Evolutionary conservation across 2,888 invertebrate genomes (phyloP).

Genomic region (Euplexia lucipara): DNA sequence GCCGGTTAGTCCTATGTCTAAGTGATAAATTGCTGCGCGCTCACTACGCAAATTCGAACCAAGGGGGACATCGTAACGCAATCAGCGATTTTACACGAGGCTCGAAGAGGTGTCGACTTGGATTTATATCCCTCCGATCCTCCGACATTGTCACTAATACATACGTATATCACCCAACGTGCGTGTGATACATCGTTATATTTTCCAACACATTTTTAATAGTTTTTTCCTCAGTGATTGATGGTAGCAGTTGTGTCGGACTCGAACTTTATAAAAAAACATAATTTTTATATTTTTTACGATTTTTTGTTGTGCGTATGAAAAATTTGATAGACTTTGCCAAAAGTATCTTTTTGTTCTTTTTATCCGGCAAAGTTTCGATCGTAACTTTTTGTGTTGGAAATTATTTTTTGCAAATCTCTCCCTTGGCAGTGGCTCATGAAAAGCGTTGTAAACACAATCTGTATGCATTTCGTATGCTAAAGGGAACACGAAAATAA

Average conservation of each 20-base stretch:
- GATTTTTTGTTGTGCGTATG: slow-evolving; percentile 31
- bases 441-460: slow-evolving; percentile 50
- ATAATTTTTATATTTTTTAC: slow-evolving; percentile 11
- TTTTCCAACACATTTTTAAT: slow-evolving; percentile 45
- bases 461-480: slow-evolving; percentile 50
- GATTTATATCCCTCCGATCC: slow-evolving; percentile 75
- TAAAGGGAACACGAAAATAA: slow-evolving; percentile 61
- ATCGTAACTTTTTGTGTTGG: slow-evolving; percentile 41
- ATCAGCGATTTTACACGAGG: slow-evolving; percentile 86
- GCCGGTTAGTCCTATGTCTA: slow-evolving; percentile 86
- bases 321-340: slow-evolving; percentile 30
- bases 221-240: slow-evolving; percentile 53
- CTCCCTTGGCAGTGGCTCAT: slow-evolving; percentile 31
- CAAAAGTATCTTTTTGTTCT: slow-evolving; percentile 43
- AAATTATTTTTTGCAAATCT: slow-evolving; percentile 34
- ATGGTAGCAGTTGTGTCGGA: slow-evolving; percentile 42
- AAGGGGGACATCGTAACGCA: slow-evolving; percentile 87
- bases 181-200: slow-evolving; percentile 36
- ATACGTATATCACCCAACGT: slow-evolving; percentile 12
- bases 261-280: slow-evolving; percentile 43
- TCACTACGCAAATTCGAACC: slow-evolving; percentile 87
- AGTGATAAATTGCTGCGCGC: slow-evolving; percentile 89
- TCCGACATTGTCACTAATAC: slow-evolving; percentile 61
- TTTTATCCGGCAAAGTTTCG: slow-evolving; percentile 33
- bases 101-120: slow-evolving; percentile 82